Percentiles rank a stretch among this genome's conserved stretches.
These are phyloP conservation scores for Kryptolebias ocellatus DNA, from an alignment of 2,797 vertebrate genomes.

Conservation along the genomic window DNA sequence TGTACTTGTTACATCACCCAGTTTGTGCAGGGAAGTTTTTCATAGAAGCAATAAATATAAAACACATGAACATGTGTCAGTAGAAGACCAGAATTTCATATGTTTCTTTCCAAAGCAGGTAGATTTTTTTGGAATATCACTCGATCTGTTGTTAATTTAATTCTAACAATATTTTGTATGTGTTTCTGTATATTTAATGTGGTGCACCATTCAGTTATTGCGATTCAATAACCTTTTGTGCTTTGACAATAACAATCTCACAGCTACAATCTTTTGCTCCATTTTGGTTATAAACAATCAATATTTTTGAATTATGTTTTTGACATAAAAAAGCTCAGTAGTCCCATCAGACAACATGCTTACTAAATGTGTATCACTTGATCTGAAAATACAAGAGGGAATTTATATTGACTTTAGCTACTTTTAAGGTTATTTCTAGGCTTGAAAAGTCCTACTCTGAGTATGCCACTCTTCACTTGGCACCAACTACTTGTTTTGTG, in stretches of 20 bases:
- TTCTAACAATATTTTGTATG: neutral
- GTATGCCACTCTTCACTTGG: too few relatives aligned
- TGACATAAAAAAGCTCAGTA: neutral
- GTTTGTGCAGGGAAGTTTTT: too few relatives aligned
- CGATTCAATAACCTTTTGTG: neutral
- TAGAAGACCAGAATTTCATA: too few relatives aligned
- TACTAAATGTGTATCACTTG: neutral
- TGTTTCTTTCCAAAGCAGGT: too few relatives aligned
- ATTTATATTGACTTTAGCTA: neutral
- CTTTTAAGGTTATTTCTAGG: neutral
- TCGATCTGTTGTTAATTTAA: neutral
- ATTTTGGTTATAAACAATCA: neutral
- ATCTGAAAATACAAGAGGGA: neutral
- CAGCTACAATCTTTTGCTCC: neutral
- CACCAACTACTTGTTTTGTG: conserved; percentile 11
- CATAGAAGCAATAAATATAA: too few relatives aligned
- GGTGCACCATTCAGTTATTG: neutral
- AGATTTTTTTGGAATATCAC: too few relatives aligned
- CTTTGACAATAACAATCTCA: neutral
- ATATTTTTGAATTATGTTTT: too few relatives aligned
- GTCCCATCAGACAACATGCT: neutral
- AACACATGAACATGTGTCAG: too few relatives aligned
- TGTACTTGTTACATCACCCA: too few relatives aligned
- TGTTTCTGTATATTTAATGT: neutral
- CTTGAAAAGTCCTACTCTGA: neutral